Base-by-base conservation (phyloP, 2,797 vertebrate genomes). In the Hydrolagus colliei region DNA sequence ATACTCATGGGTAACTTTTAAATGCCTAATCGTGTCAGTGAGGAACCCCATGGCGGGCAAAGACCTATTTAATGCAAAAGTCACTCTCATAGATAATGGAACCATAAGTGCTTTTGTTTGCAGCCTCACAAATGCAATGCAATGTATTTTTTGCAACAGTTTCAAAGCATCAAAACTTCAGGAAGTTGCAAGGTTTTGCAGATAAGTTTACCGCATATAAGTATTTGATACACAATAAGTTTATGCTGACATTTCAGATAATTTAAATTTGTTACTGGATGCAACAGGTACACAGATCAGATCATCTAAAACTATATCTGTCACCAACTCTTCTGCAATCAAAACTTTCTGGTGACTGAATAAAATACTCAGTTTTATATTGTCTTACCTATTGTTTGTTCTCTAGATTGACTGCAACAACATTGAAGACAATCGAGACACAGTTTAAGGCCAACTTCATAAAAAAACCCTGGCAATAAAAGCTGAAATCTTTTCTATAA, bases 161-260 rank as follows among this genome's bases (percentile, higher is more conserved):
- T 77, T 77, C 75, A 77, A 77, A 61, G 52, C 61, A 20, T 61
- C 10, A 63, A 62, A 22, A 52, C 76, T 78, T 62, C 61, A 78
- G 76, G 76, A 78, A 62, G 76, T 78, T 52, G 13, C 76, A 78
- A 78, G 61, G 41, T 63, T 61, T 61, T 61, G 10, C n/a, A 78
- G 52, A 61, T 61, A 78, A 78, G 52, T 61, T 27, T 78, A 18
- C 10, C 62, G 62, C n/a, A 52, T 3, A 52, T 6, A 52, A 52
- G 1, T 6, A 52, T 52, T 52, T 52, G 59, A 22, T 59, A 63
- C 16, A n/a, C 20, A 61, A n/a, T 62, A 62, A 12, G 22, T 78
- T 20, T 61, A 61, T 4, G 20, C n/a, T 13, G 59, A 13, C 11
- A 62, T 61, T 7, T 62, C 59, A 22, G 59, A 41, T 62, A 20